Evolutionary conservation across 2,797 vertebrate genomes (phyloP).

Genomic region (Lophius americanus): DNA sequence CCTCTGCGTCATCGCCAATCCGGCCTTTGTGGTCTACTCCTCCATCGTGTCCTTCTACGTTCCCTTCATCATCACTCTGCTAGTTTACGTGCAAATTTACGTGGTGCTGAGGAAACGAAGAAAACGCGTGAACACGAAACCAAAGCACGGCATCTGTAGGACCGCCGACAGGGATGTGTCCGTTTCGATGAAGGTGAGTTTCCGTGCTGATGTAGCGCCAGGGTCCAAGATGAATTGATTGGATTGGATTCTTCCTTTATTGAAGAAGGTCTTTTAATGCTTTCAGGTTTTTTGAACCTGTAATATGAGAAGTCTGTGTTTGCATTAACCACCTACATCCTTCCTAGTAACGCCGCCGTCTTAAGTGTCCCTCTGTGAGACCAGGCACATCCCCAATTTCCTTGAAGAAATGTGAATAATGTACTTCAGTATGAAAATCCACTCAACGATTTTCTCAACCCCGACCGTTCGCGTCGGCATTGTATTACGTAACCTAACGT

Average conservation of each 20-base stretch:
- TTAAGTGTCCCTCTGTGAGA: no score
- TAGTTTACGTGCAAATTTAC: slow-evolving; percentile 99
- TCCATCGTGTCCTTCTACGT: slow-evolving; percentile 99
- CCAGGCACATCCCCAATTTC: no score
- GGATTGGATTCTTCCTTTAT: slow-evolving; percentile 19
- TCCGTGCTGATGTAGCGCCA: neutral
- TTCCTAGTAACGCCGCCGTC: no score
- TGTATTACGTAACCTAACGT: slow-evolving; percentile 25
- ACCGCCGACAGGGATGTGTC: slow-evolving; percentile 71
- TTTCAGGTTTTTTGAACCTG: no score
- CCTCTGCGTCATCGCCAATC: slow-evolving; percentile 94
- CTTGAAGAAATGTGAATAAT: neutral
- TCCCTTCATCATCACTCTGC: slow-evolving; percentile 98
- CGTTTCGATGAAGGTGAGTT: slow-evolving; percentile 88
- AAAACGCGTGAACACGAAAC: slow-evolving; percentile 96
- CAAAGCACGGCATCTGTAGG: slow-evolving; percentile 86
- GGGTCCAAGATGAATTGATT: slow-evolving; percentile 5
- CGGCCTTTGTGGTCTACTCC: slow-evolving; percentile 97
- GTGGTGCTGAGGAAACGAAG: slow-evolving; percentile 92
- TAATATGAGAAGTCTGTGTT: neutral
- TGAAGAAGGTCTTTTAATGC: neutral
- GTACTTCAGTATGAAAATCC: slow-evolving; percentile 17
- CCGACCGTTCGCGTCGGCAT: slow-evolving; percentile 18
- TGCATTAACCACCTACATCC: neutral
- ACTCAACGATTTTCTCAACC: slow-evolving; percentile 34